Evolutionary conservation across 1,140 invertebrate species (phyloP).

Genomic region (Eriosoma lanigerum): DNA sequence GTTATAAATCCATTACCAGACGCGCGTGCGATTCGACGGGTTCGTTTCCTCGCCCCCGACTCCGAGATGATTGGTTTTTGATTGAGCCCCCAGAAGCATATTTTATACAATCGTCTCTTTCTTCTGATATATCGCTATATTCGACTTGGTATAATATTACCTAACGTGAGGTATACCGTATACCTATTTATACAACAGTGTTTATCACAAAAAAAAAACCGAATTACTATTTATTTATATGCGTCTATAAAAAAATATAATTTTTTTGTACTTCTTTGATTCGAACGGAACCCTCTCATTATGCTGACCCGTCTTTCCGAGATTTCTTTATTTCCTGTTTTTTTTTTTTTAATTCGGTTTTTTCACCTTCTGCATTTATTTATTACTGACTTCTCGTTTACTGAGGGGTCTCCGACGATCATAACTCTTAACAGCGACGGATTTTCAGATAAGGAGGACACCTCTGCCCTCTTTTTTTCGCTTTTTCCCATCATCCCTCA

Average conservation of each 20-base stretch:
- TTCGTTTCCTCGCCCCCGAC: background rate
- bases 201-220: too few relatives aligned
- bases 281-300: background rate
- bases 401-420: slow-evolving; percentile 39
- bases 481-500: slow-evolving; percentile 45
- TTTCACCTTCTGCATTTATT: slow-evolving; percentile 49
- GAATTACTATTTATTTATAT: too few relatives aligned
- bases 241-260: too few relatives aligned
- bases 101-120: slow-evolving; percentile 15
- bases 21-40: slow-evolving; percentile 32
- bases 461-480: slow-evolving; percentile 47
- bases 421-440: slow-evolving; percentile 50
- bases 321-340: background rate
- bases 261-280: background rate
- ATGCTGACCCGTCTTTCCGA: background rate
- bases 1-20: slow-evolving; percentile 50
- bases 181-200: too few relatives aligned
- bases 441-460: slow-evolving; percentile 49
- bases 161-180: too few relatives aligned
- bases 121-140: background rate
- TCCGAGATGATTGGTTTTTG: slow-evolving; percentile 50
- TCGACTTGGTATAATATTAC: background rate
- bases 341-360: slow-evolving; percentile 44
- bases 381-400: slow-evolving; percentile 50
- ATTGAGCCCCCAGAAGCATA: slow-evolving; percentile 32